A percentile compares a stretch with the other conserved stretches of the same genome.
phyloP scores from a whole-genome alignment of 2,888 invertebrate genomes.

The Erebia epiphron region DNA sequence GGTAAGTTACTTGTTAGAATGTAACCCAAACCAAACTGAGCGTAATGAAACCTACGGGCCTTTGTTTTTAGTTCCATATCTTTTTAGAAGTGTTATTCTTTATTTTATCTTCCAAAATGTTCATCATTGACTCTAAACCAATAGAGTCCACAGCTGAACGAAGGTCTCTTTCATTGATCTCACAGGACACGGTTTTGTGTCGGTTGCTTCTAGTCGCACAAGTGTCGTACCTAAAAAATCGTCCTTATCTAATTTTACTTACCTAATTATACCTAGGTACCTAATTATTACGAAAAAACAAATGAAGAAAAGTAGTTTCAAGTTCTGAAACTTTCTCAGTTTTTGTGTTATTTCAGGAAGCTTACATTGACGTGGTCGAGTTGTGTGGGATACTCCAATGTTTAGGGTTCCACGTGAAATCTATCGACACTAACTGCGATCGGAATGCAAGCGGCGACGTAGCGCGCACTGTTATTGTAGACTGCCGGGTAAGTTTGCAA shows the following conservation, averaged over 20 bases:
- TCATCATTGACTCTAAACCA: too few species aligned
- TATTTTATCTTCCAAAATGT: too few species aligned
- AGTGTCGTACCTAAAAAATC: too few species aligned
- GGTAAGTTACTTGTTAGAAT: background rate
- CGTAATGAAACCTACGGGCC: background rate
- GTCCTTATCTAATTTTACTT: too few species aligned
- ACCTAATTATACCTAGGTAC: too few species aligned
- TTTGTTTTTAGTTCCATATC: background rate
- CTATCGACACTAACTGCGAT: constrained; percentile 57
- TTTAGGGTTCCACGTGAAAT: constrained; percentile 69
- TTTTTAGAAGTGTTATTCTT: background rate
- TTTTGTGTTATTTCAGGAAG: constrained; percentile 51
- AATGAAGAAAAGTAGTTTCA: too few species aligned
- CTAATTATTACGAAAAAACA: too few species aligned
- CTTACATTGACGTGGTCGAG: constrained; percentile 70
- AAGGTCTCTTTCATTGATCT: too few species aligned
- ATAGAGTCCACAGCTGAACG: too few species aligned
- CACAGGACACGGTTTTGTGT: too few species aligned
- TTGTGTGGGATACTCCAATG: constrained; percentile 71
- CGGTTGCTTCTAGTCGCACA: too few species aligned
- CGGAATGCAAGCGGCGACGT: constrained; percentile 60
- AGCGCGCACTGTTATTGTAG: constrained; percentile 63
- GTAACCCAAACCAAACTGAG: background rate
- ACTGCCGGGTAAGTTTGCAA: constrained; percentile 60
- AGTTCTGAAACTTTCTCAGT: background rate